A percentile compares a stretch with the other conserved stretches of the same genome.
phyloP scores from a whole-genome alignment of 2,113 vertebrate species.

The Menidia beryllina region DNA sequence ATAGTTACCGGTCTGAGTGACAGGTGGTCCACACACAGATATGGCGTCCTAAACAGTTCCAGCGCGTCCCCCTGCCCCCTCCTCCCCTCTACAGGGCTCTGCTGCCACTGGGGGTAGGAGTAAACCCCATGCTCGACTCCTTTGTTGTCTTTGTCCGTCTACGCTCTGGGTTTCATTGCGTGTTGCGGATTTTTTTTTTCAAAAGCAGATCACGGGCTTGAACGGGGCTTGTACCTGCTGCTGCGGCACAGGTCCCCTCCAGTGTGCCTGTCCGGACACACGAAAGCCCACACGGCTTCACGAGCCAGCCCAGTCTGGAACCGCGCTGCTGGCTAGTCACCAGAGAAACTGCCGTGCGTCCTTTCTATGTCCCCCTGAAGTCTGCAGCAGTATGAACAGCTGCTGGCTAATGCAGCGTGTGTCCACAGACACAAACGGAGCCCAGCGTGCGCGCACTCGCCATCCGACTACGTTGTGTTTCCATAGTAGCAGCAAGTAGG shows the following conservation, averaged over 20 bases:
- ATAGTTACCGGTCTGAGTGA: slow-evolving; percentile 78
- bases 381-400: slow-evolving; percentile 73
- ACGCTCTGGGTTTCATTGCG: slow-evolving; percentile 23
- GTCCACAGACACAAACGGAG: slow-evolving; percentile 48
- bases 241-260: slow-evolving; percentile 27
- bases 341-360: slow-evolving; percentile 55
- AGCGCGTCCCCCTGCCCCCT: not conserved
- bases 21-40: slow-evolving; percentile 72
- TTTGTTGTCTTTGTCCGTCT: slow-evolving; percentile 52
- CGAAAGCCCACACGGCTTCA: not conserved
- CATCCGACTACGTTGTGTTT: slow-evolving; percentile 58
- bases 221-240: slow-evolving; percentile 61
- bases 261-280: slow-evolving; percentile 16
- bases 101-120: slow-evolving; percentile 35
- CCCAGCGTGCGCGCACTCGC: slow-evolving; percentile 40
- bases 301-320: slow-evolving; percentile 32
- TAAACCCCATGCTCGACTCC: slow-evolving; percentile 30
- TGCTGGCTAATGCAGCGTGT: slow-evolving; percentile 63
- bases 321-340: slow-evolving; percentile 60
- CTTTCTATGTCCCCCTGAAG: slow-evolving; percentile 65
- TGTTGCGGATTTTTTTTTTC: slow-evolving; percentile 61
- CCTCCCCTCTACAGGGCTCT: slow-evolving; percentile 14
- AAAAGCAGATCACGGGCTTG: slow-evolving; percentile 61
- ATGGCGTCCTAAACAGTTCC: slow-evolving; percentile 65
- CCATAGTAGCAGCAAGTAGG: slow-evolving; percentile 76